Conservation (phyloP, 1,140 invertebrate genomes). For the Dreissena rostriformis region DNA sequence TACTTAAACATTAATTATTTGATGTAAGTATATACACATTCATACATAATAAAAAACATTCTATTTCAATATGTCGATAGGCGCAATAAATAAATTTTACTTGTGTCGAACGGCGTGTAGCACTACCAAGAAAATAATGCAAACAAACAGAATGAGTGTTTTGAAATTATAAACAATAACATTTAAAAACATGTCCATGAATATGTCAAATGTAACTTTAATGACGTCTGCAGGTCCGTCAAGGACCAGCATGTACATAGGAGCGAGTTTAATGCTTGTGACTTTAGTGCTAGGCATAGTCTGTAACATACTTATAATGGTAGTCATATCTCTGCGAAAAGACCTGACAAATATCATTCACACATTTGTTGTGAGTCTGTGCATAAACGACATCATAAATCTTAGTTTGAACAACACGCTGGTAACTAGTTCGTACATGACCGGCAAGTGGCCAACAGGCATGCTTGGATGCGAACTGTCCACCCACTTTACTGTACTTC, state of each 20-base stretch:
- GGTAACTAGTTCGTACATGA: conserved; percentile 79
- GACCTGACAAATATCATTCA: conserved; percentile 79
- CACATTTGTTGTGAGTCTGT: conserved; percentile 79
- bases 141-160: no score
- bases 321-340: conserved; percentile 68
- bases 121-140: no score
- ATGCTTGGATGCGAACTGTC: conserved; percentile 75
- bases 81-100: no score
- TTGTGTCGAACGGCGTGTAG: no score
- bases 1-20: no score
- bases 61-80: no score
- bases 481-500: conserved; percentile 77
- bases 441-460: conserved; percentile 73
- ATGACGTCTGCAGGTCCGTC: conserved; percentile 60
- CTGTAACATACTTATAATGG: conserved; percentile 73
- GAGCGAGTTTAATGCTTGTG: conserved; percentile 73
- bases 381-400: conserved; percentile 80
- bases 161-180: background rate
- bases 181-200: background rate
- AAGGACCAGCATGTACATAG: conserved; percentile 68
- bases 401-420: conserved; percentile 79
- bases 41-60: no score
- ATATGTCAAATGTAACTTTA: background rate
- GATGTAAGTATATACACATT: no score
- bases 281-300: conserved; percentile 72